These are phyloP conservation scores for Agrochola macilenta DNA, from an alignment of 2,888 invertebrate genomes.

Conservation along the genomic window DNA sequence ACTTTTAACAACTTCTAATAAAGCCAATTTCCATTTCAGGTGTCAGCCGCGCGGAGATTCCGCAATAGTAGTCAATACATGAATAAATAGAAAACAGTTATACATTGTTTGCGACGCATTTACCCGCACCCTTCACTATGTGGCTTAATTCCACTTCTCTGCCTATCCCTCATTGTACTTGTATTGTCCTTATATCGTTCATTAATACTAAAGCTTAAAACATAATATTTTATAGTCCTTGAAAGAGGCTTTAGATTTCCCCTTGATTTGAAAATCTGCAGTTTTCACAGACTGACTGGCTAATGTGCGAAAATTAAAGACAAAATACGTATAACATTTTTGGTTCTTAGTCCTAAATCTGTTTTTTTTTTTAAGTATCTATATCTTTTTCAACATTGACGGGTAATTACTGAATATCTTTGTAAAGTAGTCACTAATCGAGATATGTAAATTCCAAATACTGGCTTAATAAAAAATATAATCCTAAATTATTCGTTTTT, in stretches of 20 bases:
- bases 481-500: conserved; percentile 12
- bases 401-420: neutral
- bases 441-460: conserved; percentile 2
- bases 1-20: neutral
- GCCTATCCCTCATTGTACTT: conserved; percentile 31
- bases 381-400: neutral
- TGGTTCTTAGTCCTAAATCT: neutral
- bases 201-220: neutral
- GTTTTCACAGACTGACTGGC: neutral
- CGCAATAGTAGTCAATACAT: conserved; percentile 62
- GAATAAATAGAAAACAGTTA: conserved; percentile 57
- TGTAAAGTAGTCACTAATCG: neutral
- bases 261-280: neutral
- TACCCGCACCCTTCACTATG: conserved; percentile 43
- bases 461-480: neutral
- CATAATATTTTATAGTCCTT: neutral
- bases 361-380: neutral
- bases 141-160: conserved; percentile 27
- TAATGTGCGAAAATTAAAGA: conserved; percentile 3
- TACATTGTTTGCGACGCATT: conserved; percentile 67
- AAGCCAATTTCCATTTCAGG: conserved; percentile 52
- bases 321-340: conserved; percentile 26
- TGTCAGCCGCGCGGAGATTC: conserved; percentile 42
- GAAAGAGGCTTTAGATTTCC: neutral
- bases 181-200: conserved; percentile 31